phyloP scores from a whole-genome alignment of 1,140 invertebrate genomes.

The Eumeta japonica region DNA sequence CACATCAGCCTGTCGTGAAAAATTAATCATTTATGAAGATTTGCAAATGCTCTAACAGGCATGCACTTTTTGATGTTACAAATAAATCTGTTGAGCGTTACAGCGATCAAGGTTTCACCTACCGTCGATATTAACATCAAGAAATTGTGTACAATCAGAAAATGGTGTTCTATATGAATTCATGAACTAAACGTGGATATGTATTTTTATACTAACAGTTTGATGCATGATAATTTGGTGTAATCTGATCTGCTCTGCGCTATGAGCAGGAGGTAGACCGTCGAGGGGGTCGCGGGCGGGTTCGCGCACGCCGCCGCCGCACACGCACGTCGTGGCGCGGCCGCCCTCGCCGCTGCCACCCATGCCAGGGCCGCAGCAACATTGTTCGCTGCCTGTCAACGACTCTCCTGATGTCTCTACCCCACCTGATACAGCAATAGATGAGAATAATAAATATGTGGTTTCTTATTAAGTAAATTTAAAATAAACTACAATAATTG shows the following conservation, averaged over 20 bases:
- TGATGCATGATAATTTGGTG: conserved; percentile 78
- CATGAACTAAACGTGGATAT: too few species aligned
- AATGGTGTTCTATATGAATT: too few species aligned
- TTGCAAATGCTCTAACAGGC: too few species aligned
- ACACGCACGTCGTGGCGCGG: conserved; percentile 19
- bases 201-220: conserved; percentile 66
- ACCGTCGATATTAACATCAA: too few species aligned
- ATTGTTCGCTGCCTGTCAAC: conserved; percentile 12
- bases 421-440: conserved; percentile 8
- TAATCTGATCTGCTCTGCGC: conserved; percentile 75
- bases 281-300: conserved; percentile 60
- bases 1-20: too few species aligned
- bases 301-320: conserved; percentile 10
- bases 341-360: conserved; percentile 13
- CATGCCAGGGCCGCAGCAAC: conserved; percentile 20
- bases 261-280: conserved; percentile 75
- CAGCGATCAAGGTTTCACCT: too few species aligned
- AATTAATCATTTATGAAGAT: too few species aligned
- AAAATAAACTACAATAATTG: too few species aligned
- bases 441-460: neutral
- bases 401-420: conserved; percentile 14
- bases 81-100: too few species aligned
- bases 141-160: too few species aligned
- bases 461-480: too few species aligned
- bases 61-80: too few species aligned